Base-by-base conservation (phyloP, 2,888 invertebrate species). In the Cabera pusaria region DNA sequence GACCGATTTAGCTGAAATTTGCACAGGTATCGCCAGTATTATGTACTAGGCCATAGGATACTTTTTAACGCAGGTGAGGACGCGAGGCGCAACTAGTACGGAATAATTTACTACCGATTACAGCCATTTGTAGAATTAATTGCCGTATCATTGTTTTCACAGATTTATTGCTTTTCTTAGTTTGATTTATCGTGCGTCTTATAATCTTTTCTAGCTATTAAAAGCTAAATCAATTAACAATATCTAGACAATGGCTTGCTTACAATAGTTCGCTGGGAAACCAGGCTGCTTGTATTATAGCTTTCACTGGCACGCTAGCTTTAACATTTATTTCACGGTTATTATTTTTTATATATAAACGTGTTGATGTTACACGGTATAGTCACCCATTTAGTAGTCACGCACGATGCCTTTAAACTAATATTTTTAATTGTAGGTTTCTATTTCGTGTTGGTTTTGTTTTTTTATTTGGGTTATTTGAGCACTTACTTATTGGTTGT, bases 301-400 rank as follows among this genome's bases (percentile, higher is more conserved):
- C 52, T 52, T 52, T 52, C 52, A 31, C 44, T 23, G 16, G 12
- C 51, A 45, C 48, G 43, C 43, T 20, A 45, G 38, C 25, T 11
- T 9, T 11, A 23, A 20, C 18, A 18, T 24, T 39, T 19, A 34
- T 42, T 31, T 46, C 34, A 44, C 33, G 39, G 25, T 44, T 41
- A 40, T 21, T 24, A 12, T 18, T 35, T 3, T 19, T 33, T 10
- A 22, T 36, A 29, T 9, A 34, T 36, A 33, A 14, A 36, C 19
- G 36, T 16, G n/a, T 37, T 28, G 28, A 49, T 45, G 21, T 48
- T 34, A 31, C 44, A 41, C 41, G 45, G 45, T 46, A 39, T 25
- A 43, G 28, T 51, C 41, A 48, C 34, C 43, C 25, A 33, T 38
- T 41, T 49, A 4, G 23, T 16, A 34, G 35, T 19, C 39, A 44